Evolutionary conservation across 2,113 vertebrate species (phyloP), one percentile per base, ranked within the genome.

Genomic region (Oostethus manadensis): DNA sequence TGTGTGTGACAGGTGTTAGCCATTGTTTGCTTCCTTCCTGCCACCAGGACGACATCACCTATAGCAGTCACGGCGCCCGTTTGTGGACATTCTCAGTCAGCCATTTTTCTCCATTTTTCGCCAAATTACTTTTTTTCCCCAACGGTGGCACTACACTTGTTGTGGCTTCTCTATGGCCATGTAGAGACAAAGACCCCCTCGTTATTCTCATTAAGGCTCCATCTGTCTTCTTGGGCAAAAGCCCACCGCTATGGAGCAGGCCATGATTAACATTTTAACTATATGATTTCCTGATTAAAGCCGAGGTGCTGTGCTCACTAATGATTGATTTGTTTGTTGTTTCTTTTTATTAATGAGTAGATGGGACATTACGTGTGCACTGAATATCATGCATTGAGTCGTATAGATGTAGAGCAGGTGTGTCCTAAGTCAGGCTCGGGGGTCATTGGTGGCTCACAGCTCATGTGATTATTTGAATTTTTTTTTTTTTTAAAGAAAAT

Each of bases 171-270:
- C 74, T 74, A 66, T 68, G 78, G 88, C 85, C 77, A 78, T 86
- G 84, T 88, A 79, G 76, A 85, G 87, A 87, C 87, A 82, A 87
- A 86, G 80, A 88, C 88, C 84, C 85, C 69, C 83, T 82, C 75
- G 79, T 84, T 85, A 84, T 85, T 86, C 78, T 81, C 84, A 89
- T 89, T 90, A 89, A 88, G 81, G 84, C 85, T 86, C 89, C 89
- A 90, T 89, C 88, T 90, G 89, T 88, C 84, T 82, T 75, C 46
- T 84, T 88, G 84, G 29, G 86, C 89, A 87, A 69, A 66, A 73
- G 49, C 79, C 74, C 76, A 80, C 73, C 74, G 66, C 74, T 81
- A 78, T 75, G 62, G 73, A 73, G 77, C 76, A 80, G 73, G 74
- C 80, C 75, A 74, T 85, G 85, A 88, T 88, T 84, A 87, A 84